Percentiles rank a stretch among this genome's conserved stretches.
phyloP scores from a whole-genome alignment of 2,797 vertebrate species.

The Coendou prehensilis region DNA sequence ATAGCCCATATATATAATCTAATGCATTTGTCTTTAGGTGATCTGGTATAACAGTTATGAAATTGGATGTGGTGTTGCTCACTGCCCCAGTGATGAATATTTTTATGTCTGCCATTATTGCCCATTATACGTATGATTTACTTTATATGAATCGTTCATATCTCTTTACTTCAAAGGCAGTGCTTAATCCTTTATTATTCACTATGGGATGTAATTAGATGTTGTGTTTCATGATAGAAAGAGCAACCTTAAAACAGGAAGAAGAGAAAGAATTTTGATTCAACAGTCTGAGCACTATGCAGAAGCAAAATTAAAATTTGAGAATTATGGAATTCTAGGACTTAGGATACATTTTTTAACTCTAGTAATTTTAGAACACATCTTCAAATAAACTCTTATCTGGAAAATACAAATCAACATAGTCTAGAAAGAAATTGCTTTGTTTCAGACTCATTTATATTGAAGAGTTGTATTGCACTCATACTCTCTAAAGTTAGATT shows the following conservation, averaged over 20 bases:
- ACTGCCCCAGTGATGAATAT: not conserved
- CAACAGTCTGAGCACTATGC: not conserved
- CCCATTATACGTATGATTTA: constrained; percentile 71
- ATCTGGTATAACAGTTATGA: constrained; percentile 82
- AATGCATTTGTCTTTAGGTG: constrained; percentile 61
- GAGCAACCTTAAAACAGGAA: not conserved
- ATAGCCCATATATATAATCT: not conserved
- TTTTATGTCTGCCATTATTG: constrained; percentile 81
- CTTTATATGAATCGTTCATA: not conserved
- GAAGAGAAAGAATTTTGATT: not conserved
- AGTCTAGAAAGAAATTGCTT: not conserved
- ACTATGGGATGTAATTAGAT: not conserved
- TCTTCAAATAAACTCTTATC: not conserved
- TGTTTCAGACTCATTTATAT: not conserved
- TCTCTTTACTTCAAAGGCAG: not conserved
- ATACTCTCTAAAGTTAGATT: too few species aligned
- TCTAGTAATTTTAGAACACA: not conserved
- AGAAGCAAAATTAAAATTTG: not conserved
- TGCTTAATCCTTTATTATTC: not conserved
- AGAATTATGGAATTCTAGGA: not conserved
- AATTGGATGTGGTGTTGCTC: constrained; percentile 79
- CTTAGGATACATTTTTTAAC: not conserved
- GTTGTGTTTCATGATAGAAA: not conserved
- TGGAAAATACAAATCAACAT: not conserved
- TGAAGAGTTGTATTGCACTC: not conserved